phyloP scores from a whole-genome alignment of 2,888 invertebrate genomes.

The Andrena camellia region DNA sequence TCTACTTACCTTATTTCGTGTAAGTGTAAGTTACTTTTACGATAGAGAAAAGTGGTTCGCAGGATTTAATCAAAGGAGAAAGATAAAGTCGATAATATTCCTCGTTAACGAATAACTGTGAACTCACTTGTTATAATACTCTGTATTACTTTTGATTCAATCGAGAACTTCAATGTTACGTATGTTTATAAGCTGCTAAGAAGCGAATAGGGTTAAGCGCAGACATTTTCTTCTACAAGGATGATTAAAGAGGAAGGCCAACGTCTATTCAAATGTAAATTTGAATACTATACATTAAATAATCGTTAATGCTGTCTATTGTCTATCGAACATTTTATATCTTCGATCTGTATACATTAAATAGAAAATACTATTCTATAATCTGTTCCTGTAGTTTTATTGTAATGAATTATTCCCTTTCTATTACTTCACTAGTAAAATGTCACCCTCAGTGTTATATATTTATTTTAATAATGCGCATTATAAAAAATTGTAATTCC shows the following conservation, averaged over 20 bases:
- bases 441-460: neutral
- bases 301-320: conserved; percentile 79
- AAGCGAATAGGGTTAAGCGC: conserved; percentile 19
- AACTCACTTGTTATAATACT: conserved; percentile 38
- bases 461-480: neutral
- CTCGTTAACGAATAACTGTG: neutral
- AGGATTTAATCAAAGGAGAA: conserved; percentile 53
- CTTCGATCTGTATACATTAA: conserved; percentile 80
- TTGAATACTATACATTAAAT: conserved; percentile 72
- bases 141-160: conserved; percentile 71
- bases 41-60: conserved; percentile 54
- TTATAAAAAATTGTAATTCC: neutral
- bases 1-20: conserved; percentile 50
- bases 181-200: conserved; percentile 61
- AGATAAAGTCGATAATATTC: conserved; percentile 4
- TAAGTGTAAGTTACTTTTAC: conserved; percentile 56
- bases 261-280: conserved; percentile 60
- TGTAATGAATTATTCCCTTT: neutral
- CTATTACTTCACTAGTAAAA: neutral
- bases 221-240: conserved; percentile 52
- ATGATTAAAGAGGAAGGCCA: conserved; percentile 52
- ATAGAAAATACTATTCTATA: conserved; percentile 83
- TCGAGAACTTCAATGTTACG: conserved; percentile 67
- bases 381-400: conserved; percentile 21
- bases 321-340: conserved; percentile 82